Percentiles rank a stretch among this genome's conserved stretches.
Conservation (phyloP, 2,888 invertebrate species). For the Drosophila ezoana region DNA sequence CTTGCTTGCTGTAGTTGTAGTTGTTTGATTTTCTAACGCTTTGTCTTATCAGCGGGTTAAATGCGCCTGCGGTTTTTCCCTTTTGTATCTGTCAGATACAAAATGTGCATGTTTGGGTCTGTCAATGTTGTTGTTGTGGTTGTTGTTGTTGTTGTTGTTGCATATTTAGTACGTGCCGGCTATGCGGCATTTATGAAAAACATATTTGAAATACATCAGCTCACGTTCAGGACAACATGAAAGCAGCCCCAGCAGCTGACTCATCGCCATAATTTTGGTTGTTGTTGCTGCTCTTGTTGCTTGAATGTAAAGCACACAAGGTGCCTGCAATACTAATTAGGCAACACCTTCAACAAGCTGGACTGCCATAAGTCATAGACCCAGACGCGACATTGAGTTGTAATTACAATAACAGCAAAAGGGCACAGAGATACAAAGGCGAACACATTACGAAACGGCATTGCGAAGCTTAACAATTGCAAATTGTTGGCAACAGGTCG, state of each 20-base stretch:
- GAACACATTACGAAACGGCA: conserved; percentile 5
- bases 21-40: conserved; percentile 35
- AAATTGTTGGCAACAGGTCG: conserved; percentile 42
- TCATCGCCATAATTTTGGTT: not conserved
- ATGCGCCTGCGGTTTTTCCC: conserved; percentile 36
- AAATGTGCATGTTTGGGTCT: conserved; percentile 38
- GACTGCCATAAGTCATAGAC: conserved; percentile 31
- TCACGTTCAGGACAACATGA: conserved; percentile 53
- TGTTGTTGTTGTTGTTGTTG: conserved; percentile 17
- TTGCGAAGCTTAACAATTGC: conserved; percentile 43
- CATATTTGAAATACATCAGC: conserved; percentile 48
- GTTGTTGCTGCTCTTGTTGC: conserved; percentile 12
- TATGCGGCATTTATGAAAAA: conserved; percentile 46
- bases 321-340: conserved; percentile 50
- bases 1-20: not conserved
- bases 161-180: conserved; percentile 36
- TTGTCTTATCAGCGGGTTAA: conserved; percentile 55
- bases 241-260: conserved; percentile 14
- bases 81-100: conserved; percentile 56
- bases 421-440: conserved; percentile 14
- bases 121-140: conserved; percentile 35
- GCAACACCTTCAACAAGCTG: conserved; percentile 39
- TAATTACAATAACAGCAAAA: conserved; percentile 29
- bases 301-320: conserved; percentile 28
- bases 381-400: conserved; percentile 40